phyloP scores from a whole-genome alignment of 2,888 invertebrate species.

The Podabrus alpinus region DNA sequence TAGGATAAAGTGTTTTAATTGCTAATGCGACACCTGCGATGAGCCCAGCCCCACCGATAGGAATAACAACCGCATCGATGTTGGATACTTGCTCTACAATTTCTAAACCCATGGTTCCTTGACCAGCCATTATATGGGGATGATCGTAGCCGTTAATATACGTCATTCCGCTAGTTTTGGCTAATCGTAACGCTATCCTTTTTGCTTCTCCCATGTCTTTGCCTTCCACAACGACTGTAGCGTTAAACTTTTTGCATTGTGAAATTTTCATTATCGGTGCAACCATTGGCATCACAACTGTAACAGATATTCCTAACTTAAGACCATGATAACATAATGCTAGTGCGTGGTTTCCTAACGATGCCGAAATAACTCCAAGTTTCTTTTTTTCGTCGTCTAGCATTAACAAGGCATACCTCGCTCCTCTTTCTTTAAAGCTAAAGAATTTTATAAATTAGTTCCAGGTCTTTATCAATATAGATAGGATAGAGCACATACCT shows the following conservation, averaged over 20 bases:
- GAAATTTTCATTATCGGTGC: conserved; percentile 97
- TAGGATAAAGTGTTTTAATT: conserved; percentile 82
- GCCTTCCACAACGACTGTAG: conserved; percentile 82
- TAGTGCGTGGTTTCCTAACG: conserved; percentile 92
- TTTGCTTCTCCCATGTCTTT: conserved; percentile 85
- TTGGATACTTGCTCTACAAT: conserved; percentile 87
- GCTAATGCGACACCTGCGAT: conserved; percentile 91
- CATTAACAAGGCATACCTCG: conserved; percentile 80
- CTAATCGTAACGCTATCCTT: conserved; percentile 74
- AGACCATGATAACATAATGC: conserved; percentile 74
- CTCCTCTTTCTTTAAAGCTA: conserved; percentile 94
- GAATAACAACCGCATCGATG: conserved; percentile 88
- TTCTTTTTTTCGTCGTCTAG: conserved; percentile 72
- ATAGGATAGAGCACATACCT: no score
- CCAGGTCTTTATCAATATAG: no score
- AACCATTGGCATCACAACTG: conserved; percentile 92
- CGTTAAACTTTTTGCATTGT: conserved; percentile 82
- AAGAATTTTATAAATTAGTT: conserved; percentile 8
- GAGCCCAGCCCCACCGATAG: conserved; percentile 92
- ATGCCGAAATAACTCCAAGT: conserved; percentile 88
- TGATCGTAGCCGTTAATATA: conserved; percentile 97
- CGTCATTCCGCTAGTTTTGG: conserved; percentile 69
- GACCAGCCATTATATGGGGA: conserved; percentile 93
- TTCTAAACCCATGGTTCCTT: conserved; percentile 92
- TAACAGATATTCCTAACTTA: conserved; percentile 65